A percentile compares a stretch with the other conserved stretches of the same genome.
Conservation (phyloP, 2,888 invertebrate genomes). For the Aleiodes alternator region DNA sequence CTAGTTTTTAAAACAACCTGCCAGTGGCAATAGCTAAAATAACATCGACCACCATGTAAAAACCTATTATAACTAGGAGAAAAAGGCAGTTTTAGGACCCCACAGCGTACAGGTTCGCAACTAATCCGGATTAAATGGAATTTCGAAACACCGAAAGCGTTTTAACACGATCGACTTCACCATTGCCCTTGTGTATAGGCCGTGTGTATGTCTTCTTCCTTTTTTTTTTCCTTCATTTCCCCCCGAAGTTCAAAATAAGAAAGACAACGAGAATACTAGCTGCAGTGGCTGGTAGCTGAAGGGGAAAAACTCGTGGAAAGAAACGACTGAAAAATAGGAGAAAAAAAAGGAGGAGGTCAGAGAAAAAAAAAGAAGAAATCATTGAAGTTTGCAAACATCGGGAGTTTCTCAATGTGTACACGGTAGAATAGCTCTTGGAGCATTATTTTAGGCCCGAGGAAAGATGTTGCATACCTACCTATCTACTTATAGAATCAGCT, state of each 20-base stretch:
- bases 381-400: conserved; percentile 44
- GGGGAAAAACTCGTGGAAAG: neutral
- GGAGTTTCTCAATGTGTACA: conserved; percentile 63
- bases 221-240: neutral
- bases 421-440: conserved; percentile 59
- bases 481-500: conserved; percentile 74
- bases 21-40: conserved; percentile 17
- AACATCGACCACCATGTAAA: conserved; percentile 23
- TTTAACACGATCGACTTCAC: conserved; percentile 66
- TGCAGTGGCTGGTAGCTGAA: neutral
- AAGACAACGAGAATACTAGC: conserved; percentile 27
- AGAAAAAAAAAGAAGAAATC: conserved; percentile 8
- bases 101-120: conserved; percentile 53
- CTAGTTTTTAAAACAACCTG: neutral
- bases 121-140: conserved; percentile 73
- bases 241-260: conserved; percentile 47
- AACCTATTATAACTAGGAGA: conserved; percentile 27
- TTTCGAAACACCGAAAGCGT: conserved; percentile 72
- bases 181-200: conserved; percentile 29
- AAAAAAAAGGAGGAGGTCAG: neutral
- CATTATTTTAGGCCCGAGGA: conserved; percentile 71
- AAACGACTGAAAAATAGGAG: neutral
- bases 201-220: neutral
- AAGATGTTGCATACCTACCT: conserved; percentile 60
- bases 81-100: conserved; percentile 34